Evolutionary conservation across 2,113 vertebrate species (phyloP).

Genomic region (Sinocyclocheilus maitianheensis): DNA sequence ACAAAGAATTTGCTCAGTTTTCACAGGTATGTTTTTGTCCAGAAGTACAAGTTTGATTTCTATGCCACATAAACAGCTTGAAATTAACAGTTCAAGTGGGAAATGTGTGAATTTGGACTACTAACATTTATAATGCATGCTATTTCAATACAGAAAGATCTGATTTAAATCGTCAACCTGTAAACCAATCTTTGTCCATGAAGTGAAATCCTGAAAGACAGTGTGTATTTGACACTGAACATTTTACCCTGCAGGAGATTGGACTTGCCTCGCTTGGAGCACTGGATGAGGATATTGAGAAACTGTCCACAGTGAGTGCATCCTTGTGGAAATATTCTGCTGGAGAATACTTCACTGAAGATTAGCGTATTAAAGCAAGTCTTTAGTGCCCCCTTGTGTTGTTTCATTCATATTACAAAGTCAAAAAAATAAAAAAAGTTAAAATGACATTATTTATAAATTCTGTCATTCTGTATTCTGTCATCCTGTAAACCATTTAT

Average conservation of each 20-base stretch:
- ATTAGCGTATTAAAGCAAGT: neutral
- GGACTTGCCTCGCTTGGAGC: slow-evolving; percentile 83
- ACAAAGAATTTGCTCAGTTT: slow-evolving; percentile 83
- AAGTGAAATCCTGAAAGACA: neutral
- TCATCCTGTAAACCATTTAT: too few species aligned
- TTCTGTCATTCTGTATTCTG: too few species aligned
- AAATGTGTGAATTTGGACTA: too few species aligned
- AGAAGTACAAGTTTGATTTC: too few species aligned
- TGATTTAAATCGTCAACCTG: neutral
- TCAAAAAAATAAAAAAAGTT: neutral
- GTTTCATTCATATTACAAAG: neutral
- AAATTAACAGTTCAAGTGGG: too few species aligned
- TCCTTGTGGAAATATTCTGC: neutral
- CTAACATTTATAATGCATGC: neutral
- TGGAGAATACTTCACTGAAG: neutral
- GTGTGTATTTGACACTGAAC: neutral
- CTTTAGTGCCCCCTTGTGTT: slow-evolving; percentile 65
- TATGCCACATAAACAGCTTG: neutral
- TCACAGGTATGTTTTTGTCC: slow-evolving; percentile 74
- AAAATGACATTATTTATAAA: neutral
- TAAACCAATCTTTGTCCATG: too few species aligned
- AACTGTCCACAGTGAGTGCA: slow-evolving; percentile 78
- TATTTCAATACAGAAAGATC: neutral
- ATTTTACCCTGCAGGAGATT: slow-evolving; percentile 75
- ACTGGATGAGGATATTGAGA: slow-evolving; percentile 84